These are phyloP conservation scores for Astropecten irregularis DNA, from an alignment of 53 echinoderm and acorn worm genomes.

Conservation along the genomic window DNA sequence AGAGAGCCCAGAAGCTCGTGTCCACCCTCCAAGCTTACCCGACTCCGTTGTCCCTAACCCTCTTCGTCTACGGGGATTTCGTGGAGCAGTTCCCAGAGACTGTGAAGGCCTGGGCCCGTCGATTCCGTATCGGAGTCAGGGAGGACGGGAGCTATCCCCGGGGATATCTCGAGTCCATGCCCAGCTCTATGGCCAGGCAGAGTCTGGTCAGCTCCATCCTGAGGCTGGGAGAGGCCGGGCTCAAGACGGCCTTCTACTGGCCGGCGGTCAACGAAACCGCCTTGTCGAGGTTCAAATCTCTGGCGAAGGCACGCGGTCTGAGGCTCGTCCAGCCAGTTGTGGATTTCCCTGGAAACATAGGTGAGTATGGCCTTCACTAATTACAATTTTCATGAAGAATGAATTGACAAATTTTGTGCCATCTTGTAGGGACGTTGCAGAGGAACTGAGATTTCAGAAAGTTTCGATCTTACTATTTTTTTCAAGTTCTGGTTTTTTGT, in stretches of 20 bases:
- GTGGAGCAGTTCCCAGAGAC: constrained; percentile 58
- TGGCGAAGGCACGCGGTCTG: constrained; percentile 14
- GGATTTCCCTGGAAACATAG: constrained; percentile 32
- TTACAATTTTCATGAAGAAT: too few relatives aligned
- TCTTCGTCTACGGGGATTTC: constrained; percentile 68
- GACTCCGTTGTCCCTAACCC: constrained; percentile 38
- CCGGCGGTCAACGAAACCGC: constrained; percentile 18
- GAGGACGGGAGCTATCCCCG: constrained; percentile 39
- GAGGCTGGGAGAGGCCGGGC: constrained; percentile 29
- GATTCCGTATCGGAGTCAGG: constrained; percentile 52
- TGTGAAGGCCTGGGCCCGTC: constrained; percentile 41
- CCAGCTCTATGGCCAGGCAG: constrained; percentile 8
- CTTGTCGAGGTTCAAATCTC: constrained; percentile 1
- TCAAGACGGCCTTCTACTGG: constrained; percentile 52
- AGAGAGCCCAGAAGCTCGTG: constrained; percentile 47
- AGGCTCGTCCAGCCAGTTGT: constrained; percentile 50
- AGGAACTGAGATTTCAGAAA: too few relatives aligned
- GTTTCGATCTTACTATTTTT: too few relatives aligned
- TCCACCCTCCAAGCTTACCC: constrained; percentile 43
- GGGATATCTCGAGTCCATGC: constrained; percentile 45
- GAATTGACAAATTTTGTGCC: background rate
- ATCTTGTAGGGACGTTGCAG: background rate
- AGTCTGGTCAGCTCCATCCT: constrained; percentile 50
- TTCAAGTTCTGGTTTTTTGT: too few relatives aligned
- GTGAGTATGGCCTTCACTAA: background rate